These are phyloP conservation scores for Ifrita kowaldi DNA, from an alignment of 2,113 vertebrate species.

Conservation along the genomic window DNA sequence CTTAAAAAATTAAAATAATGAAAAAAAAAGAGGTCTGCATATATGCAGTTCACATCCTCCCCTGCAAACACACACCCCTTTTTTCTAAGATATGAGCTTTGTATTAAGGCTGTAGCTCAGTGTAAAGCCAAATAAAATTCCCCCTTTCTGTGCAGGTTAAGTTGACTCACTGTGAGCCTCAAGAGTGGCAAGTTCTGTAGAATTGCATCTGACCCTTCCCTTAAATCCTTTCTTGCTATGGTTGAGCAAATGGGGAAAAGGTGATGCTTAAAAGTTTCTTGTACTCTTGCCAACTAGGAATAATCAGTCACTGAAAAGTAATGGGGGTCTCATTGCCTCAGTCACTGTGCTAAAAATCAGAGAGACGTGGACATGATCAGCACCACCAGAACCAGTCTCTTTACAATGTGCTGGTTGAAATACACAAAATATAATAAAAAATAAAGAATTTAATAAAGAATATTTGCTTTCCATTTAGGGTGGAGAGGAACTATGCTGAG, in stretches of 20 bases:
- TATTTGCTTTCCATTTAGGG: neutral
- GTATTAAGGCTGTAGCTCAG: neutral
- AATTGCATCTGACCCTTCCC: neutral
- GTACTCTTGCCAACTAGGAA: neutral
- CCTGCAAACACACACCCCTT: neutral
- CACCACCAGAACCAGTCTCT: neutral
- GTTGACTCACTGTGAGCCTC: neutral
- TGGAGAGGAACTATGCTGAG: neutral
- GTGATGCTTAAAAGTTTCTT: neutral
- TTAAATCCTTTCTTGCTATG: neutral
- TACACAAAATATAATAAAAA: neutral
- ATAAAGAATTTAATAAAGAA: neutral
- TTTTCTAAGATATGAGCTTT: neutral
- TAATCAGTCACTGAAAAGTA: neutral
- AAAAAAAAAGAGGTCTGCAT: neutral
- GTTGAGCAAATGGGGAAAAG: neutral
- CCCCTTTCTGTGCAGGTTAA: neutral
- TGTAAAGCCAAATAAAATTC: neutral
- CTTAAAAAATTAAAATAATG: neutral
- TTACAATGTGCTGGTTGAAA: neutral
- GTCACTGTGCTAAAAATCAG: neutral
- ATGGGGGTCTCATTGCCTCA: neutral
- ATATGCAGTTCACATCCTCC: neutral
- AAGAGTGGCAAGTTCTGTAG: neutral
- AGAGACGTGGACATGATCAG: rapidly evolving